Conservation (phyloP, 2,888 invertebrate genomes). For the Nysson spinosus region DNA sequence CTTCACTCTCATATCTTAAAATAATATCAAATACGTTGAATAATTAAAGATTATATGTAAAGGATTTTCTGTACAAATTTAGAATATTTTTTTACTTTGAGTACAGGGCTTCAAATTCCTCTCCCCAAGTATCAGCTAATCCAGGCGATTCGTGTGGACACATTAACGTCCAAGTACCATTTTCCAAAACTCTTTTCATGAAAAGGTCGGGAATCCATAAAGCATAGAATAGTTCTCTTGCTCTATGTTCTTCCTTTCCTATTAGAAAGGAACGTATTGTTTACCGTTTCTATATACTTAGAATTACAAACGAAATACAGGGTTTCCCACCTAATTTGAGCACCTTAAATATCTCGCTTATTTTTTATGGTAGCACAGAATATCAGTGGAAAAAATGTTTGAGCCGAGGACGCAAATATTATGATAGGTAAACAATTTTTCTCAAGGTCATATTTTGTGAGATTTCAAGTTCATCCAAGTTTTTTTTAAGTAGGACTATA, state of each 20-base stretch:
- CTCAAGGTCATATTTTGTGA: too few species aligned
- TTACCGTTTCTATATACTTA: neutral
- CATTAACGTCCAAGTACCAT: constrained; percentile 96
- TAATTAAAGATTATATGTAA: too few species aligned
- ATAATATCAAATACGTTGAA: too few species aligned
- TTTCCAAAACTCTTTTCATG: constrained; percentile 93
- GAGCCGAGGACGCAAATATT: too few species aligned
- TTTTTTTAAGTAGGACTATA: too few species aligned
- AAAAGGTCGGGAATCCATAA: constrained; percentile 99
- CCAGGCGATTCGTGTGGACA: constrained; percentile 97
- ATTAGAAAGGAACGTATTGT: neutral
- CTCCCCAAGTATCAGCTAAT: constrained; percentile 94
- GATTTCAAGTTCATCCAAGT: too few species aligned
- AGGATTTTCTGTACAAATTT: too few species aligned
- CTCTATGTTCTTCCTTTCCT: constrained; percentile 94
- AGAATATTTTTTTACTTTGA: constrained; percentile 78
- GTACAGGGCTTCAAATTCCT: constrained; percentile 94
- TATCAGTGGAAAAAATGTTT: too few species aligned
- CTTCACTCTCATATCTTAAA: constrained; percentile 88
- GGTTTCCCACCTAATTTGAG: too few species aligned
- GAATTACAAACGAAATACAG: neutral
- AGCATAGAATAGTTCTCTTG: constrained; percentile 97
- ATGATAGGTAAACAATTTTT: too few species aligned
- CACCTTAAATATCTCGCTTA: too few species aligned
- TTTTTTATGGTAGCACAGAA: too few species aligned